Evolutionary conservation across 2,797 vertebrate genomes (phyloP).

Genomic region (Danio albolineatus): DNA sequence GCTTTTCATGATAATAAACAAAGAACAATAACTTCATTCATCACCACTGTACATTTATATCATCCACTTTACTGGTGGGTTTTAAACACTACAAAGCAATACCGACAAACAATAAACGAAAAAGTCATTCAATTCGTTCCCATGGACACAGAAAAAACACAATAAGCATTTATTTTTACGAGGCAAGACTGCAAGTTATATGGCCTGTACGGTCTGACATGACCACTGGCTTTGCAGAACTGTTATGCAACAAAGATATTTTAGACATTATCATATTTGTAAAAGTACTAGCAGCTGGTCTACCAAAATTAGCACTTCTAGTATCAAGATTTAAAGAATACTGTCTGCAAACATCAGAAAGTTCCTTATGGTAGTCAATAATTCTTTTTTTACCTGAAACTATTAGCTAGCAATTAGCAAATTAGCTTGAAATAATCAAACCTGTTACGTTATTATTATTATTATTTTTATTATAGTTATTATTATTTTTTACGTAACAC

Average conservation of each 20-base stretch:
- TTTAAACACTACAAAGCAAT: not conserved
- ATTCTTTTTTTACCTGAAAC: too few relatives aligned
- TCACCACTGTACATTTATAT: not conserved
- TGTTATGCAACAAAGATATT: not conserved
- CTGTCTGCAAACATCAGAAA: not conserved
- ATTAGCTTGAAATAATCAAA: too few relatives aligned
- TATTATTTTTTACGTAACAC: too few relatives aligned
- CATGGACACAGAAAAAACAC: not conserved
- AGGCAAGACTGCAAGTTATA: not conserved
- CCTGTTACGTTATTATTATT: too few relatives aligned
- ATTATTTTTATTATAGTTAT: too few relatives aligned
- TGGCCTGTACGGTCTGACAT: not conserved
- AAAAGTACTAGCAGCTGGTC: not conserved
- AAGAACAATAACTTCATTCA: constrained; percentile 41
- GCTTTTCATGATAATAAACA: constrained; percentile 6
- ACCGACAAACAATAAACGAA: constrained; percentile 6
- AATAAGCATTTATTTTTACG: constrained; percentile 5
- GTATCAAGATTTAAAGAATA: constrained; percentile 5
- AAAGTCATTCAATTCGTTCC: constrained; percentile 2
- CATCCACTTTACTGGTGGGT: not conserved
- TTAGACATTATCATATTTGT: not conserved
- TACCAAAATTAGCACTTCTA: constrained; percentile 5
- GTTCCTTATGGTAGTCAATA: not conserved
- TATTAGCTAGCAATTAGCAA: too few relatives aligned
- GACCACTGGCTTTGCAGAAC: not conserved